A percentile compares a stretch with the other conserved stretches of the same genome.
Conservation (phyloP, 2,888 invertebrate genomes). For the Zaprionus lineosus region DNA sequence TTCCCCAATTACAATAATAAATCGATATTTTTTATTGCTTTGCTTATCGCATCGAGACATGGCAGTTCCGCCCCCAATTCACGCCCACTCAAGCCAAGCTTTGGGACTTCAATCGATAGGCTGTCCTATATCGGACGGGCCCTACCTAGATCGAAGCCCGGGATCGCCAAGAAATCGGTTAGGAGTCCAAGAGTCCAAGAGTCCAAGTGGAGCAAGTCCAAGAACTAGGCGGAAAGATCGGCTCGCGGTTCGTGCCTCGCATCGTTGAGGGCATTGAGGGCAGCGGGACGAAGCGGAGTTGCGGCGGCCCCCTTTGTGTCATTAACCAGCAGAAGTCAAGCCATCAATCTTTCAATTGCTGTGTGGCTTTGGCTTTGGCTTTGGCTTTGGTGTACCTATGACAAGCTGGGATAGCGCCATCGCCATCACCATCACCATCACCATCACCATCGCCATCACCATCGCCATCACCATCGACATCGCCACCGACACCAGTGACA, state of each 20-base stretch:
- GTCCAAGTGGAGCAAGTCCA: not conserved
- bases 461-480: not conserved
- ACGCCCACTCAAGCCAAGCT: too few species aligned
- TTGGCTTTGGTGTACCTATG: conserved; percentile 31
- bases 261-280: conserved; percentile 1
- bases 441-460: not conserved
- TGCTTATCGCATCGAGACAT: too few species aligned
- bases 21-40: too few species aligned
- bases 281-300: conserved; percentile 9
- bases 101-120: too few species aligned
- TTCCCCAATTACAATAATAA: too few species aligned
- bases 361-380: conserved; percentile 20
- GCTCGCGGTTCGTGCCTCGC: not conserved
- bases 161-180: conserved; percentile 40
- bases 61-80: too few species aligned
- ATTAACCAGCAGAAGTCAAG: conserved; percentile 48
- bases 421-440: not conserved
- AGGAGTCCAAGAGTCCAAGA: conserved; percentile 14
- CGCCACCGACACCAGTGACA: not conserved
- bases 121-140: too few species aligned
- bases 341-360: conserved; percentile 69
- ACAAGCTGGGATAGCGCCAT: conserved; percentile 34
- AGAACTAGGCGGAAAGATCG: not conserved
- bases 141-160: conserved; percentile 35
- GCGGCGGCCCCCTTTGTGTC: conserved; percentile 51